A percentile compares a stretch with the other conserved stretches of the same genome.
phyloP scores from a whole-genome alignment of 2,888 invertebrate species.

The Ochlodes sylvanus region DNA sequence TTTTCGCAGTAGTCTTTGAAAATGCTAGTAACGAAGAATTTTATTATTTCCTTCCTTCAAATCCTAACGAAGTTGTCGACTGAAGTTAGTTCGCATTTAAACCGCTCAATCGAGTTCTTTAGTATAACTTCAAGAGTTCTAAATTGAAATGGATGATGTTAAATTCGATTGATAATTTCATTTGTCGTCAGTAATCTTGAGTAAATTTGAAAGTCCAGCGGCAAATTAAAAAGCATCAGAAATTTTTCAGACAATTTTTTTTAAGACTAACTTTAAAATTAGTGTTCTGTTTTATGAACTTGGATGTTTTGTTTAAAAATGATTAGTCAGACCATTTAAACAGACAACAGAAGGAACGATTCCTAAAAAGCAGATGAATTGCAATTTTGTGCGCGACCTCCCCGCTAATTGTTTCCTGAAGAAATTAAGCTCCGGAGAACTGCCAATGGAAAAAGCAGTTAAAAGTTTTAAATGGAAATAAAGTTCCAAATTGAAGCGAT shows the following conservation, averaged over 20 bases:
- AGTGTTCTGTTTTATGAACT: neutral
- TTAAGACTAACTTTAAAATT: too few relatives aligned
- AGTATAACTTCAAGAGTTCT: neutral
- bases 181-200: too few relatives aligned
- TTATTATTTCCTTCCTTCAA: neutral
- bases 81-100: neutral
- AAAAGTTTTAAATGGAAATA: conserved; percentile 16
- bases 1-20: too few relatives aligned
- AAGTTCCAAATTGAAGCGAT: conserved; percentile 11
- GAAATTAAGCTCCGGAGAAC: conserved; percentile 16
- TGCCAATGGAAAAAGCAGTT: conserved; percentile 12
- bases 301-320: neutral
- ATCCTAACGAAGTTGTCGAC: neutral
- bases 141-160: neutral
- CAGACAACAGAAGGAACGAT: neutral
- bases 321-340: neutral
- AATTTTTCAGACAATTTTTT: too few relatives aligned
- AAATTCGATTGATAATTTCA: too few relatives aligned
- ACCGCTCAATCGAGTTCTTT: neutral
- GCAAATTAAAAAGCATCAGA: too few relatives aligned
- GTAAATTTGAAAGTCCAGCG: too few relatives aligned
- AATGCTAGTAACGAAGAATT: neutral
- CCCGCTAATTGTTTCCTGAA: conserved; percentile 21
- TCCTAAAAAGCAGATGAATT: conserved; percentile 13
- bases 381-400: conserved; percentile 24